Percentiles rank a stretch among this genome's conserved stretches.
phyloP scores from a whole-genome alignment of 2,888 invertebrate genomes.

The Caradrina kadenii region DNA sequence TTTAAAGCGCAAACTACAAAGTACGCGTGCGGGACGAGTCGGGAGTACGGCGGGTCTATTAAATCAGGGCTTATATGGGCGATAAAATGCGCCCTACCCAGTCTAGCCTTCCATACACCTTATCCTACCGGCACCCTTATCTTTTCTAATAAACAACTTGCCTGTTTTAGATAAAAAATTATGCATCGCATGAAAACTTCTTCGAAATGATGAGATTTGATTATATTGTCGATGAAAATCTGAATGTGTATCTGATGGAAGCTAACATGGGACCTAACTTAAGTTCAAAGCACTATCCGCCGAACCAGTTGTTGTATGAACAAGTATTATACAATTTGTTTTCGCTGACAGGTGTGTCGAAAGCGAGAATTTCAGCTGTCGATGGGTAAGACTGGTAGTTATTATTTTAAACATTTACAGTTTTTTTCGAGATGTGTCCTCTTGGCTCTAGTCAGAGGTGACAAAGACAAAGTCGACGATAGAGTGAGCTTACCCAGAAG shows the following conservation, averaged over 20 bases:
- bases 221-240: constrained; percentile 96
- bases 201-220: constrained; percentile 99
- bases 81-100: too few species aligned
- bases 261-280: constrained; percentile 99
- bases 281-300: constrained; percentile 97
- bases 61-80: too few species aligned
- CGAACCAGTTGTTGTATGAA: constrained; percentile 96
- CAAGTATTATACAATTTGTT: constrained; percentile 97
- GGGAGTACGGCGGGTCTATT: too few species aligned
- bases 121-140: too few species aligned
- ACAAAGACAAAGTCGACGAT: too few species aligned
- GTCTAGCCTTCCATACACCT: too few species aligned
- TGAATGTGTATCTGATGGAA: constrained; percentile 97
- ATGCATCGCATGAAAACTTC: constrained; percentile 92
- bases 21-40: too few species aligned
- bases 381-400: constrained; percentile 54
- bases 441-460: too few species aligned
- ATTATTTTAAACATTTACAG: neutral
- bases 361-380: constrained; percentile 71
- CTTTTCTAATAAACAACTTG: neutral
- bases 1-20: too few species aligned
- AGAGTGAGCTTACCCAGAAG: too few species aligned
- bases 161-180: constrained; percentile 80
- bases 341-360: constrained; percentile 93
- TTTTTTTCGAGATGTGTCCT: too few species aligned